Evolutionary conservation across 2,888 invertebrate genomes (phyloP), one percentile per base, ranked within the genome.

Genomic region (Trachelus tabidus): DNA sequence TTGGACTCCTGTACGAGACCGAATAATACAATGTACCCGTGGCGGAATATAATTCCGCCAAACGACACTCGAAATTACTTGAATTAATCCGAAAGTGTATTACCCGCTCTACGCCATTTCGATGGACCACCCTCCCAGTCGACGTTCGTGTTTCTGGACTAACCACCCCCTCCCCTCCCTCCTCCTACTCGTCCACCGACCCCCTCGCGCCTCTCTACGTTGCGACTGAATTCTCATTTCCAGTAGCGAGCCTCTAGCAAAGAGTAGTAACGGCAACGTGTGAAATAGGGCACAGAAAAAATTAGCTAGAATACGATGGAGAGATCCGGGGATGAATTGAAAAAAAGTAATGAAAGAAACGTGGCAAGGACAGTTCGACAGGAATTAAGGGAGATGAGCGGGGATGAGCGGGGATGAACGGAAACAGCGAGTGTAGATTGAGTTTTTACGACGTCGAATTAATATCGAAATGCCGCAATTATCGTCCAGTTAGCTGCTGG

Each of bases 41-140:
- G 56, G 56, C 68, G 68, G 75, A 75, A 77, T 80, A 82, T 82
- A 79, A 80, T 81, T 81, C 75, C 77, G 77, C 79, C 79, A 79
- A 83, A 83, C 79, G 82, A 81, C 79, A 80, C 77, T 79, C 78
- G 79, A 80, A 81, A 81, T 81, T 79, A 79, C 81, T 80, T 77
- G 78, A 83, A 81, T 83, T 83, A 83, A 81, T 81, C 77, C 80
- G 76, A 82, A 81, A 79, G 78, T 78, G 78, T 56, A 56, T 56
- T 56, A 56, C 56, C 56, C 23, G 56, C 56, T 56, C 56, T 56
- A 9, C 56, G 56, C 56, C 56, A 6, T 23, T 56, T 56, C 56
- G 56, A 56, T 23, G 56, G 56, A 56, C 56, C 23, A 23, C 40
- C 23, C 40, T 6, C 6, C 1, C 9, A 9, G 40, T 56, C 23